A percentile compares a stretch with the other conserved stretches of the same genome.
Evolutionary conservation across 2,113 vertebrate genomes (phyloP).

Genomic region (Heliornis fulica): DNA sequence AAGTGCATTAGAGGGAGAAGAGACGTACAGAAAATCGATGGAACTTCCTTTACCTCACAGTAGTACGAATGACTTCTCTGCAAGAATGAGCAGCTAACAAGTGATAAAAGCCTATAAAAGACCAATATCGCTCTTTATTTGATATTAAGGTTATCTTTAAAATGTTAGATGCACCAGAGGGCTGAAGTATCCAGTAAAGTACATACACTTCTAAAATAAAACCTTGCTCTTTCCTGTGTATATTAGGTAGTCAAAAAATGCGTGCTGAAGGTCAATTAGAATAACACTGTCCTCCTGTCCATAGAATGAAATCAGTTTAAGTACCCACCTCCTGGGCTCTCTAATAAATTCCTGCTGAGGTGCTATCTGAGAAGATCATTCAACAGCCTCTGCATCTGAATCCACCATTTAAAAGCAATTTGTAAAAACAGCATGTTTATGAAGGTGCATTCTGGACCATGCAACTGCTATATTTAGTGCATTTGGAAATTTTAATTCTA

Average conservation of each 20-base stretch:
- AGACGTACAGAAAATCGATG: neutral
- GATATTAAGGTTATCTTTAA: neutral
- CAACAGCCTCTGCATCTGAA: neutral
- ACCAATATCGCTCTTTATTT: neutral
- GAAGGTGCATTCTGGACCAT: neutral
- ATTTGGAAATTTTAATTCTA: neutral
- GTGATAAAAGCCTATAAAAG: neutral
- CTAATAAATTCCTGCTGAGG: constrained; percentile 10
- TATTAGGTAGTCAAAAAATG: neutral
- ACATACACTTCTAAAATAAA: neutral
- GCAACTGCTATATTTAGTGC: neutral
- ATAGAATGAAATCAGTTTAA: neutral
- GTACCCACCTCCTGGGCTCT: neutral
- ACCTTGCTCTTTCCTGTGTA: neutral
- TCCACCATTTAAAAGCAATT: constrained; percentile 14
- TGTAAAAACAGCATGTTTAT: constrained; percentile 19
- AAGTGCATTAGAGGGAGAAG: neutral
- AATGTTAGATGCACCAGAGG: neutral
- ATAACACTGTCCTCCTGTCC: neutral
- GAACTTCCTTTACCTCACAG: neutral
- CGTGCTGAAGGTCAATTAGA: constrained; percentile 6
- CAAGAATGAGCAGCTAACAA: neutral
- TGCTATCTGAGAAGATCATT: neutral
- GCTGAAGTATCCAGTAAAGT: neutral
- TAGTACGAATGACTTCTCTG: neutral